These are phyloP conservation scores for Dryas iulia DNA, from an alignment of 1,140 invertebrate genomes.

Conservation along the genomic window DNA sequence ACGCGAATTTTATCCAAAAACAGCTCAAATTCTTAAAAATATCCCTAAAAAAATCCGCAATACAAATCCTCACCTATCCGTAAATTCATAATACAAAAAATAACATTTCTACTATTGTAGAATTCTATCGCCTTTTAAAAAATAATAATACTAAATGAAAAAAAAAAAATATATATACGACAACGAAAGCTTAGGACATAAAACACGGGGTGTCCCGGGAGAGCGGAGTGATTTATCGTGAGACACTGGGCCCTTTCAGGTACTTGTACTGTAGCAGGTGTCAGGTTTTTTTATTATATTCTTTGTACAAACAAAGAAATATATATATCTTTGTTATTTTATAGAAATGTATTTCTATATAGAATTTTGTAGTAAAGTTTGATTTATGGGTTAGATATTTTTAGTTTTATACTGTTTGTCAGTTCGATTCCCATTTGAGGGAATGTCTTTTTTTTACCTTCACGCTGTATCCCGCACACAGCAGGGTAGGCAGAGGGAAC, in stretches of 20 bases:
- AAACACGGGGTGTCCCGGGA: constrained; percentile 61
- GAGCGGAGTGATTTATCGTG: constrained; percentile 76
- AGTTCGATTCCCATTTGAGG: too few relatives aligned
- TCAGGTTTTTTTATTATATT: constrained; percentile 30
- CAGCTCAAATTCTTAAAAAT: too few relatives aligned
- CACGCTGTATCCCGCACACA: too few relatives aligned
- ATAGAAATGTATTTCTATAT: not conserved
- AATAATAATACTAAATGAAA: constrained; percentile 42
- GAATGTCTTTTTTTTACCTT: too few relatives aligned
- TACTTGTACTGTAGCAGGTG: constrained; percentile 57
- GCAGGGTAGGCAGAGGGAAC: too few relatives aligned
- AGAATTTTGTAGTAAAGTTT: not conserved
- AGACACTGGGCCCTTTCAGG: constrained; percentile 61
- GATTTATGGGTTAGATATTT: not conserved
- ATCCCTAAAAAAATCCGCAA: too few relatives aligned
- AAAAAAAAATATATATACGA: constrained; percentile 33
- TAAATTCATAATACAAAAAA: too few relatives aligned
- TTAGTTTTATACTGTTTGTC: too few relatives aligned
- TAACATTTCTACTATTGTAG: not conserved
- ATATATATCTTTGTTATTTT: not conserved
- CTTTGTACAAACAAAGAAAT: not conserved
- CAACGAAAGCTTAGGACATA: constrained; percentile 53
- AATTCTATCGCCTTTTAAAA: constrained; percentile 29
- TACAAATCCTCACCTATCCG: too few relatives aligned
- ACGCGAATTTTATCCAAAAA: too few relatives aligned